phyloP scores from a whole-genome alignment of 2,888 invertebrate genomes.

The Erannis defoliaria region DNA sequence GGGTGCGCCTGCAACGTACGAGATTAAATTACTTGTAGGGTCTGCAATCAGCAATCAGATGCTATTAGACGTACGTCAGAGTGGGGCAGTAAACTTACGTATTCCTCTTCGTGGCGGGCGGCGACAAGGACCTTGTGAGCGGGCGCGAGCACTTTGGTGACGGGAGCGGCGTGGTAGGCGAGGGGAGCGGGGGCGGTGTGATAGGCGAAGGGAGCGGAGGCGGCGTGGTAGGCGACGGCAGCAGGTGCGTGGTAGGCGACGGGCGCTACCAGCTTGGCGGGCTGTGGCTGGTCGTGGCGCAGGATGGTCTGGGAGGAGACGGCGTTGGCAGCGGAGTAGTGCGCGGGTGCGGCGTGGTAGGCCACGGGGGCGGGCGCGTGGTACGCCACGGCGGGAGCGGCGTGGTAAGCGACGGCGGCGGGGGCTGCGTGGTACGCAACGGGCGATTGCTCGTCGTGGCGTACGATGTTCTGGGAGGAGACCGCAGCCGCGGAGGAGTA shows the following conservation, averaged over 20 bases:
- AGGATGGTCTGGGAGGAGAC: constrained; percentile 79
- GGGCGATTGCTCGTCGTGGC: constrained; percentile 63
- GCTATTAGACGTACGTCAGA: constrained; percentile 14
- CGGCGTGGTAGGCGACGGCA: constrained; percentile 70
- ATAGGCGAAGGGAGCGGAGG: constrained; percentile 54
- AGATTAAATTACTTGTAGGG: background rate
- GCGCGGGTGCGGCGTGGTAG: constrained; percentile 58
- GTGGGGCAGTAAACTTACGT: constrained; percentile 60
- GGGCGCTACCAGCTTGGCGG: constrained; percentile 56
- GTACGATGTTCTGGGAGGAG: constrained; percentile 70
- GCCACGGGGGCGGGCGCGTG: constrained; percentile 48
- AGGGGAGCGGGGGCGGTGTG: constrained; percentile 56
- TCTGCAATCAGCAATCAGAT: background rate
- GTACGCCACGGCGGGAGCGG: constrained; percentile 51
- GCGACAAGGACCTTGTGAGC: constrained; percentile 57
- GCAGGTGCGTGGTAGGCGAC: constrained; percentile 57
- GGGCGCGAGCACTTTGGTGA: constrained; percentile 57
- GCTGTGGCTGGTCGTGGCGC: constrained; percentile 65
- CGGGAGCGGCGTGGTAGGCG: constrained; percentile 52
- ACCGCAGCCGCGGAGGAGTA: constrained; percentile 74
- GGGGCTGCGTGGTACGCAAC: constrained; percentile 27
- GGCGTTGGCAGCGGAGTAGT: constrained; percentile 71
- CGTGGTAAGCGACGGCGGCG: constrained; percentile 54
- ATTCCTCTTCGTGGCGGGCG: constrained; percentile 57
- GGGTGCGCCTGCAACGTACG: constrained; percentile 78